These are phyloP conservation scores for Halocaridina rubra DNA, from an alignment of 2,888 invertebrate species.

Conservation along the genomic window DNA sequence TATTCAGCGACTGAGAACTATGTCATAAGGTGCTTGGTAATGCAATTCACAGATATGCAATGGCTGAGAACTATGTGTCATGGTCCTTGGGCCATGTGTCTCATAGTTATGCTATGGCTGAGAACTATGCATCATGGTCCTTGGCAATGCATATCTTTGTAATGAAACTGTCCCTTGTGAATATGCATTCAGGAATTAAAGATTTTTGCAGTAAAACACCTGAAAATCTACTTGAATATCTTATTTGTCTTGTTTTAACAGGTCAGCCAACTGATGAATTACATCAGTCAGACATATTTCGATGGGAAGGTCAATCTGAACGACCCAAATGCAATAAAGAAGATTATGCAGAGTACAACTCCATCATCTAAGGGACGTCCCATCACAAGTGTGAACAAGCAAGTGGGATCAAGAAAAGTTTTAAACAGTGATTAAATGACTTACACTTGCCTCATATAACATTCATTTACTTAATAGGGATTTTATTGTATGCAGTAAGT, in stretches of 20 bases:
- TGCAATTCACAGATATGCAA: no score
- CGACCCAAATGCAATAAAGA: slow-evolving; percentile 18
- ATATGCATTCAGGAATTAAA: not conserved
- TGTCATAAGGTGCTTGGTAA: no score
- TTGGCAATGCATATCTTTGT: not conserved
- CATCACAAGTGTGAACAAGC: not conserved
- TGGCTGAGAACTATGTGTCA: no score
- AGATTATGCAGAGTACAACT: slow-evolving; percentile 2
- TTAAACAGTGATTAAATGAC: not conserved
- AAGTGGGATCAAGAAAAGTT: not conserved
- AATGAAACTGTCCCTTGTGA: no score
- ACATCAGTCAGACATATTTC: slow-evolving; percentile 51
- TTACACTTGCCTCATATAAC: not conserved
- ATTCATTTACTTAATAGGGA: no score
- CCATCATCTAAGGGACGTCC: not conserved
- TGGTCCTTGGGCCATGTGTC: no score
- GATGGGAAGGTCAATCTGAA: slow-evolving; percentile 44
- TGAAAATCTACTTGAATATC: not conserved
- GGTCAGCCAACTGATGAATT: slow-evolving; percentile 52
- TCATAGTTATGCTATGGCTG: no score
- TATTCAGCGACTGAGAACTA: no score
- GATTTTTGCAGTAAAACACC: not conserved
- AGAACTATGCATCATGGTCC: not conserved
- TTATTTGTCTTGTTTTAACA: not conserved
- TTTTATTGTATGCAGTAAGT: no score